phyloP scores from a whole-genome alignment of 1,140 invertebrate genomes.

The Eurytemora carolleeae region DNA sequence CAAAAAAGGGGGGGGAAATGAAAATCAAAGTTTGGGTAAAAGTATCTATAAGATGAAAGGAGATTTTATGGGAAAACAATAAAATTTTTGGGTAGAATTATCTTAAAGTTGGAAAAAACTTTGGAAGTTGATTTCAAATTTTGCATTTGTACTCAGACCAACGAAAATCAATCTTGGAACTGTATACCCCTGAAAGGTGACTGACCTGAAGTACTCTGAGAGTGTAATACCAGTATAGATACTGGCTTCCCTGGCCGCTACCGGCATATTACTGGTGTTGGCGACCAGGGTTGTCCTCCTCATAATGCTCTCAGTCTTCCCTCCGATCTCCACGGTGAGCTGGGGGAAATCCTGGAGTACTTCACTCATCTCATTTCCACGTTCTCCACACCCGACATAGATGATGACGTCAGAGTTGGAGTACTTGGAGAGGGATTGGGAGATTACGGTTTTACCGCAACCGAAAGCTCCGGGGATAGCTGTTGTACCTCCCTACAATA shows the following conservation, averaged over 20 bases:
- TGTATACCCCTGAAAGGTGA: too few relatives aligned
- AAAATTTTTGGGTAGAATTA: too few relatives aligned
- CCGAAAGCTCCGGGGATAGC: conserved; percentile 95
- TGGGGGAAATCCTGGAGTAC: conserved; percentile 77
- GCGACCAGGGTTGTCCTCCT: conserved; percentile 96
- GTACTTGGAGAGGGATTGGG: conserved; percentile 94
- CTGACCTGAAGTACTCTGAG: conserved; percentile 72
- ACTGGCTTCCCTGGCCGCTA: conserved; percentile 97
- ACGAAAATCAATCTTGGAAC: too few relatives aligned
- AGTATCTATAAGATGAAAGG: too few relatives aligned
- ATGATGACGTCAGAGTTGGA: conserved; percentile 98
- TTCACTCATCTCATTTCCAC: conserved; percentile 82
- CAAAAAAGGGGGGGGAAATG: too few relatives aligned
- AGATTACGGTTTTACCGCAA: conserved; percentile 99
- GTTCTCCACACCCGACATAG: conserved; percentile 90
- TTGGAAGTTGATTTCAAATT: too few relatives aligned
- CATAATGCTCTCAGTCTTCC: conserved; percentile 93
- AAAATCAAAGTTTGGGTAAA: too few relatives aligned
- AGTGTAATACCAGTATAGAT: conserved; percentile 98
- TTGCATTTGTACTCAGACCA: too few relatives aligned
- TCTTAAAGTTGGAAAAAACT: too few relatives aligned
- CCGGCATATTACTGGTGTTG: conserved; percentile 99
- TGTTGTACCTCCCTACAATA: conserved; percentile 96
- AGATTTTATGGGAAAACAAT: too few relatives aligned
- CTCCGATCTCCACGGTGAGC: conserved; percentile 88